These are phyloP conservation scores for Tauraco erythrolophus DNA, from an alignment of 2,113 vertebrate species.

Conservation along the genomic window DNA sequence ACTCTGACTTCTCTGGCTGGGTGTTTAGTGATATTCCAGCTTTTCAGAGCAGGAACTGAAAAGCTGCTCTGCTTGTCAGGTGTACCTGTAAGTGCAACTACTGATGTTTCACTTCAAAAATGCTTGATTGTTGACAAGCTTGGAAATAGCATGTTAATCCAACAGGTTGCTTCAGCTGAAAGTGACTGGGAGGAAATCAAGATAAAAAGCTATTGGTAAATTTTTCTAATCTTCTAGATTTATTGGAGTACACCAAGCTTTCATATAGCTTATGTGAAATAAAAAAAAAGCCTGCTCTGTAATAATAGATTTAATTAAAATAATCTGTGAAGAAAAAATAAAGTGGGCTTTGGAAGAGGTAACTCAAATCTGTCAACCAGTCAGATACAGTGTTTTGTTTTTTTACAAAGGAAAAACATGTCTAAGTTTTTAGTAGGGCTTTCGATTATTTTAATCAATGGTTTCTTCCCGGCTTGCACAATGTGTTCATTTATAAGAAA, in stretches of 20 bases:
- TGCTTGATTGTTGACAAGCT: not conserved
- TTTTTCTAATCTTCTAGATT: not conserved
- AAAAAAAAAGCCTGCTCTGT: not conserved
- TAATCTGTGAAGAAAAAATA: not conserved
- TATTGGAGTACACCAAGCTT: not conserved
- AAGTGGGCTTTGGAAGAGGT: not conserved
- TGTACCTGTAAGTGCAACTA: not conserved
- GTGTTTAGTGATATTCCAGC: not conserved
- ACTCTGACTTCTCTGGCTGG: not conserved
- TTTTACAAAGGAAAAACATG: not conserved
- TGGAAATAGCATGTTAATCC: not conserved
- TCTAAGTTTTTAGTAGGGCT: not conserved
- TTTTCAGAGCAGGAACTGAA: not conserved
- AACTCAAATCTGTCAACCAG: not conserved
- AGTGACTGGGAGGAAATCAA: not conserved
- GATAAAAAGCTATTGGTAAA: not conserved
- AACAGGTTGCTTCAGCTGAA: not conserved
- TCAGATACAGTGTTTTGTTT: not conserved
- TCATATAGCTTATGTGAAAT: not conserved
- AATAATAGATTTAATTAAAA: slow-evolving; percentile 28
- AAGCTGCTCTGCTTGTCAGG: not conserved
- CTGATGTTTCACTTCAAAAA: not conserved
- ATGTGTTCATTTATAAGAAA: slow-evolving; percentile 23
- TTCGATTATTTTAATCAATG: slow-evolving; percentile 49
- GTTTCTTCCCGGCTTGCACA: slow-evolving; percentile 16